Evolutionary conservation across 2,113 vertebrate genomes (phyloP).

Genomic region (Dicrurus megarhynchus): DNA sequence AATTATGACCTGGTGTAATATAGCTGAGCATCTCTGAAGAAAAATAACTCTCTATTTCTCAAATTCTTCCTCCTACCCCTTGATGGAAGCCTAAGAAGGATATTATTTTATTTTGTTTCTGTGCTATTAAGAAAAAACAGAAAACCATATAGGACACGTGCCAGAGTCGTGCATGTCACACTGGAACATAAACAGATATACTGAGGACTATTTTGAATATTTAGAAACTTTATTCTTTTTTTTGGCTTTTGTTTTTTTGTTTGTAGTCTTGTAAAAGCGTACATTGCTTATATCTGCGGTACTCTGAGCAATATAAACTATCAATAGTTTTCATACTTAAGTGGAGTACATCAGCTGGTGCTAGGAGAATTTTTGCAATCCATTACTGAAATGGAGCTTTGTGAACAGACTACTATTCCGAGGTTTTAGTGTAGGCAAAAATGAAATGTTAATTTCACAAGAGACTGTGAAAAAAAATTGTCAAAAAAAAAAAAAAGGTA

Average conservation of each 20-base stretch:
- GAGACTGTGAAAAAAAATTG: neutral
- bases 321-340: neutral
- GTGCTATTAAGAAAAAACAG: neutral
- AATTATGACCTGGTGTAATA: constrained; percentile 52
- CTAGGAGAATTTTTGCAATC: neutral
- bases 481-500: too few species aligned
- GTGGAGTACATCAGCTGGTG: neutral
- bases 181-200: neutral
- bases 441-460: neutral
- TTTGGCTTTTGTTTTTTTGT: neutral
- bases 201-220: neutral
- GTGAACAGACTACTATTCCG: neutral
- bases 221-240: neutral
- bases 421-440: neutral
- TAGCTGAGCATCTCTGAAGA: constrained; percentile 15
- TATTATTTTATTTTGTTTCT: neutral
- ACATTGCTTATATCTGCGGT: neutral
- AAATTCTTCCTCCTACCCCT: neutral
- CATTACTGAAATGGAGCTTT: neutral
- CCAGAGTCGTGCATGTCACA: neutral
- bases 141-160: neutral
- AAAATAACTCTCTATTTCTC: neutral
- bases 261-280: neutral
- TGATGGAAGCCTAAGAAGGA: neutral
- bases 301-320: neutral